Conservation (phyloP, 2,888 invertebrate species). For the Chalcosyrphus nemorum region DNA sequence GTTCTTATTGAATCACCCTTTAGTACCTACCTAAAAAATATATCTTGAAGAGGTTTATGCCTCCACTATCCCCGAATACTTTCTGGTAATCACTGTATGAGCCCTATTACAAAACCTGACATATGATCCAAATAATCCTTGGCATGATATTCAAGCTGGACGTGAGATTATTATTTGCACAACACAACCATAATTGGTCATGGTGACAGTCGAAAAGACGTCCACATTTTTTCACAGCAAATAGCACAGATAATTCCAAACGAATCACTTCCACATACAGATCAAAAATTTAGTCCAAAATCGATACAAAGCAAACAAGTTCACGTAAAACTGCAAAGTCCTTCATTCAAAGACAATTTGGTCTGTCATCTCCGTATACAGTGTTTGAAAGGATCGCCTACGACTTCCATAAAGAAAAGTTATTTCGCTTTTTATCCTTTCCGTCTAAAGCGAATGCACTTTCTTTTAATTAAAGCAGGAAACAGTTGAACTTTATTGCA, state of each 20-base stretch:
- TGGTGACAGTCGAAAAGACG: neutral
- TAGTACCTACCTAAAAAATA: too few species aligned
- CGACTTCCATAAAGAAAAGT: constrained; percentile 6
- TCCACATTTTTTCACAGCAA: neutral
- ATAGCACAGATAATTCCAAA: constrained; percentile 24
- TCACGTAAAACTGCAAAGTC: neutral
- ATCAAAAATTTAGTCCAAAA: neutral
- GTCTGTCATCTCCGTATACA: constrained; percentile 21
- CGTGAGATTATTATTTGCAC: too few species aligned
- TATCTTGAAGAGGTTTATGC: too few species aligned
- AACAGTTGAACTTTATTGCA: constrained; percentile 40
- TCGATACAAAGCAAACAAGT: constrained; percentile 7
- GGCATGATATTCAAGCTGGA: too few species aligned
- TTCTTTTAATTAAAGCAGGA: constrained; percentile 29
- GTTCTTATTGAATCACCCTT: too few species aligned
- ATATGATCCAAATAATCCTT: too few species aligned
- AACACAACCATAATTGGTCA: too few species aligned
- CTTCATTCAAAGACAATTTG: constrained; percentile 30
- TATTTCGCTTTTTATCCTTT: neutral
- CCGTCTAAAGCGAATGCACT: neutral
- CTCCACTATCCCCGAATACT: too few species aligned
- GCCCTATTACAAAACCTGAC: too few species aligned
- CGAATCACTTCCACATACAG: neutral
- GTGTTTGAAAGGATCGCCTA: neutral
- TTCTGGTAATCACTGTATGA: too few species aligned